A percentile compares a stretch with the other conserved stretches of the same genome.
Conservation (phyloP, 1,140 invertebrate species). For the Nomia melanderi region DNA sequence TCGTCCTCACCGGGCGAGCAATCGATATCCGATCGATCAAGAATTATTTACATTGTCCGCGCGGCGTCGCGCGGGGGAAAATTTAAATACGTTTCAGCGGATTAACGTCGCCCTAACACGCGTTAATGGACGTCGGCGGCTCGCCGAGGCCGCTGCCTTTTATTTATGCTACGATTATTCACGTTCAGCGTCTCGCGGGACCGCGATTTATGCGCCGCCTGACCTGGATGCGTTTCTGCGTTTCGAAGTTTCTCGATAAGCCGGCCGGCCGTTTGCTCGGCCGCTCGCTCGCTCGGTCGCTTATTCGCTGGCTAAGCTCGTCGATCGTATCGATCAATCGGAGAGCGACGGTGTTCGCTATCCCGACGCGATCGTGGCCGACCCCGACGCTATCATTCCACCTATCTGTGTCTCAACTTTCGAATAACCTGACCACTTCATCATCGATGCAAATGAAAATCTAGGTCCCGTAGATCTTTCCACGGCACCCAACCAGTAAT, state of each 20-base stretch:
- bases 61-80: constrained; percentile 12
- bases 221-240: constrained; percentile 20
- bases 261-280: too few relatives aligned
- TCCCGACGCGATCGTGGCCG: not conserved
- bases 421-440: not conserved
- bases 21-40: constrained; percentile 59
- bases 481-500: too few relatives aligned
- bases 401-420: not conserved
- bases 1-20: constrained; percentile 30
- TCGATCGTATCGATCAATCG: not conserved
- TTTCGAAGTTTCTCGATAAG: constrained; percentile 11
- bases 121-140: constrained; percentile 23
- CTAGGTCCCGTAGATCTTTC: too few relatives aligned
- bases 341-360: too few relatives aligned
- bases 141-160: not conserved
- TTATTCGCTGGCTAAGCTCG: too few relatives aligned
- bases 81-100: constrained; percentile 23
- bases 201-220: constrained; percentile 24
- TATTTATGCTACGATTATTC: constrained; percentile 41
- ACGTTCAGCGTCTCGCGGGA: not conserved
- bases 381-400: not conserved
- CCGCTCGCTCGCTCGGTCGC: not conserved
- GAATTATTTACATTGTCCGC: constrained; percentile 46
- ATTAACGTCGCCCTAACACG: constrained; percentile 28
- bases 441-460: too few relatives aligned